These are phyloP conservation scores for Chiloscyllium punctatum DNA, from an alignment of 2,797 vertebrate genomes.

Conservation along the genomic window DNA sequence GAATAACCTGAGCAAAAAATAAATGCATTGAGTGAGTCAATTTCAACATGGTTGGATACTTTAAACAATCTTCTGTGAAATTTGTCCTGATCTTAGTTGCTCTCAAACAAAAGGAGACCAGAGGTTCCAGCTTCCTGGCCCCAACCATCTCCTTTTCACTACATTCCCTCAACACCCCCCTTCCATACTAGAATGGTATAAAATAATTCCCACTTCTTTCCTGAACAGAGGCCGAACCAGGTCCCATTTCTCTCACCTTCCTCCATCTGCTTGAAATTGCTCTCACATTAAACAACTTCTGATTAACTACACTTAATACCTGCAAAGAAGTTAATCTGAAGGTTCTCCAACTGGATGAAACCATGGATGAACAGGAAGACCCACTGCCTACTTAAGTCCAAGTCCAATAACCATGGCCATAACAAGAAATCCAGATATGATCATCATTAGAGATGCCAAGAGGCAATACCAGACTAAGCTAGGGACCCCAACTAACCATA, in stretches of 20 bases:
- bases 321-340: neutral
- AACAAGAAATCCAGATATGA: too few species aligned
- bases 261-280: neutral
- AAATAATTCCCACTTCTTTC: too few species aligned
- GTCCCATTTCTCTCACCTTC: neutral
- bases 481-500: too few species aligned
- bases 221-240: neutral
- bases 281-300: neutral
- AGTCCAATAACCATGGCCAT: too few species aligned
- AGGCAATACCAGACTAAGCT: too few species aligned
- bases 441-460: too few species aligned
- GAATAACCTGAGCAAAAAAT: constrained; percentile 74
- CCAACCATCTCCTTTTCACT: neutral
- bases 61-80: neutral
- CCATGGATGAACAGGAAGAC: too few species aligned
- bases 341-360: too few species aligned
- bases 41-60: too few species aligned
- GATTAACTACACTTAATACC: neutral
- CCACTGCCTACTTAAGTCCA: too few species aligned
- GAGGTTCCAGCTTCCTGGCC: neutral
- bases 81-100: too few species aligned
- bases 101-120: neutral
- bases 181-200: neutral
- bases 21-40: constrained; percentile 32
- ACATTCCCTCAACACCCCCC: neutral